These are phyloP conservation scores for Castor canadensis DNA, from an alignment of 2,113 vertebrate species.

Conservation along the genomic window DNA sequence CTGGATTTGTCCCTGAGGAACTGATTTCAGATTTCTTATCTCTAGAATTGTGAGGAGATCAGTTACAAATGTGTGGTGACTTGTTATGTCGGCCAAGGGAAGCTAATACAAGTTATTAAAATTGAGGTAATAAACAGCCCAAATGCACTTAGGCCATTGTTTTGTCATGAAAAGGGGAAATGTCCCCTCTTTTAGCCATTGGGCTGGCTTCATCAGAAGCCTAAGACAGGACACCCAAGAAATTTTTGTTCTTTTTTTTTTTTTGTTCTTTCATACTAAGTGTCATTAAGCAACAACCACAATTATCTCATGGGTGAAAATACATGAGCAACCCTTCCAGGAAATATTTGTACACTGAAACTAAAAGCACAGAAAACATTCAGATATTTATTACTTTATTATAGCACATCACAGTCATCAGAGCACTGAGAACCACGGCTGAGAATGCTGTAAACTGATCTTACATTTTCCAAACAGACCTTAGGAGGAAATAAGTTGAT, in stretches of 20 bases:
- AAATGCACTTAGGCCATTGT: background rate
- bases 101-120: background rate
- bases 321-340: background rate
- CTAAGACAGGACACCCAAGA: background rate
- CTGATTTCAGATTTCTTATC: background rate
- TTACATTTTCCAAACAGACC: background rate
- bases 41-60: background rate
- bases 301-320: background rate
- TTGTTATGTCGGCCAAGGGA: background rate
- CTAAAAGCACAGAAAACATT: background rate
- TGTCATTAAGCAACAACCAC: background rate
- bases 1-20: background rate
- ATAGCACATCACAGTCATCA: background rate
- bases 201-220: background rate
- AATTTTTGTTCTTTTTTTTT: background rate
- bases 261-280: background rate
- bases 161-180: background rate
- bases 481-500: background rate
- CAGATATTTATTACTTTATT: background rate
- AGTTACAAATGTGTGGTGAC: background rate
- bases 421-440: background rate
- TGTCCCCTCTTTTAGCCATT: background rate
- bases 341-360: background rate
- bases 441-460: background rate
- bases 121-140: background rate